These are phyloP conservation scores for Pheosia gnoma DNA, from an alignment of 2,888 invertebrate species.

Conservation along the genomic window DNA sequence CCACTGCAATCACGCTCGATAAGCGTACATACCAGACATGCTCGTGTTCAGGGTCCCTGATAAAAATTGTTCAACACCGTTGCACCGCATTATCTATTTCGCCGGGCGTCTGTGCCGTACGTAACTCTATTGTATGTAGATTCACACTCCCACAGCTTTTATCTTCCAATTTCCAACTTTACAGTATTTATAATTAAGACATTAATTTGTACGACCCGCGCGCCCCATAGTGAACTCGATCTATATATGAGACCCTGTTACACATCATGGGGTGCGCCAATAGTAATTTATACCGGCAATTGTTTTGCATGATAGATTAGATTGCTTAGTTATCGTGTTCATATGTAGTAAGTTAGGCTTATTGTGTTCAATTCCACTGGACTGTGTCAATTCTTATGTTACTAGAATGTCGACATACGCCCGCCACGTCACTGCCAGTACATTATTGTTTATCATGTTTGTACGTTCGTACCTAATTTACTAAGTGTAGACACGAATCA, in stretches of 20 bases:
- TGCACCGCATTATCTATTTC: constrained; percentile 46
- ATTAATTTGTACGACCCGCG: constrained; percentile 46
- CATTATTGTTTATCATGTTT: constrained; percentile 49
- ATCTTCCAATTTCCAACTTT: constrained; percentile 44
- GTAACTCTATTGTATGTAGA: constrained; percentile 57
- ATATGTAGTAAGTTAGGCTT: constrained; percentile 55
- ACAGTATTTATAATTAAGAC: constrained; percentile 46
- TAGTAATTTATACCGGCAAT: constrained; percentile 56
- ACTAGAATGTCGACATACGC: constrained; percentile 86
- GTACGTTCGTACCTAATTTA: constrained; percentile 34
- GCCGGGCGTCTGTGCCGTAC: constrained; percentile 38
- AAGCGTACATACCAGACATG: constrained; percentile 30
- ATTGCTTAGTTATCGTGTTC: constrained; percentile 62
- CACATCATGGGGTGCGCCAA: constrained; percentile 63
- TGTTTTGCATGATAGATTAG: constrained; percentile 69
- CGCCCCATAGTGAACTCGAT: constrained; percentile 73
- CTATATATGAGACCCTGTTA: constrained; percentile 78
- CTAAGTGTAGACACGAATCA: constrained; percentile 57
- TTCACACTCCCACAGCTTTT: constrained; percentile 58
- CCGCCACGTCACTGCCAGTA: constrained; percentile 78
- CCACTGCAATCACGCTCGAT: constrained; percentile 36
- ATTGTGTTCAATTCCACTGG: constrained; percentile 79
- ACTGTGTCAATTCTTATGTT: constrained; percentile 87
- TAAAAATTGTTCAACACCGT: constrained; percentile 43
- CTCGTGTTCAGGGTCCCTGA: constrained; percentile 30